Conservation (phyloP, 1,140 invertebrate species). For the Magallana ariakensis region DNA sequence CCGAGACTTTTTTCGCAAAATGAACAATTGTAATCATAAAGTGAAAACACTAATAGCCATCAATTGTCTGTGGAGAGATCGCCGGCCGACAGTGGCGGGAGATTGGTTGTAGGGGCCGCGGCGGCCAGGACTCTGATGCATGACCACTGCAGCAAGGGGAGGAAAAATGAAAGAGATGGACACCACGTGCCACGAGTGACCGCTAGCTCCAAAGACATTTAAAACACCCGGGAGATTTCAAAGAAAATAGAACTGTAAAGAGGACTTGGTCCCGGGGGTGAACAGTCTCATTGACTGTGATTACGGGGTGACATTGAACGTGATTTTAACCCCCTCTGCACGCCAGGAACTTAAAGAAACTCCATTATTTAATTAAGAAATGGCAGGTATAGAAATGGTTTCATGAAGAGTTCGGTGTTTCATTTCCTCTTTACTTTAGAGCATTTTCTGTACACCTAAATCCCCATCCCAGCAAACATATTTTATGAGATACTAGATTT, state of each 20-base stretch:
- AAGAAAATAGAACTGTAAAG: slow-evolving; percentile 22
- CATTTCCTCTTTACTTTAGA: no score
- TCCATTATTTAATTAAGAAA: no score
- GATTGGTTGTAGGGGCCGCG: not conserved
- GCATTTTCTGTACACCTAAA: no score
- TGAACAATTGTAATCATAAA: slow-evolving; percentile 39
- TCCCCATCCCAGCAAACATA: no score
- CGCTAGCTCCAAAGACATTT: slow-evolving; percentile 29
- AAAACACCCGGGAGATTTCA: not conserved
- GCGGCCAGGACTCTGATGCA: not conserved
- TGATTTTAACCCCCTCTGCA: slow-evolving; percentile 23
- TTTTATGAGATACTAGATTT: no score
- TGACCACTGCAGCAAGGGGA: not conserved
- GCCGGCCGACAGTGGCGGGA: not conserved
- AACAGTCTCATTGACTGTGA: slow-evolving; percentile 12
- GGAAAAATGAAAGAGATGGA: not conserved
- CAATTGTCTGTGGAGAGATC: not conserved
- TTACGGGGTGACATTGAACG: not conserved
- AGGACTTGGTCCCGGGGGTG: slow-evolving; percentile 19
- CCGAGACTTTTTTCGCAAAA: slow-evolving; percentile 50
- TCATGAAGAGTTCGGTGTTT: no score
- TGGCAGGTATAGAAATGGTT: no score
- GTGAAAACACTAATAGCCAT: slow-evolving; percentile 28
- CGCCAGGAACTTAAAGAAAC: not conserved
- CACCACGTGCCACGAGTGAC: slow-evolving; percentile 4